phyloP scores from a whole-genome alignment of 2,797 vertebrate species.

The Podargus strigoides region DNA sequence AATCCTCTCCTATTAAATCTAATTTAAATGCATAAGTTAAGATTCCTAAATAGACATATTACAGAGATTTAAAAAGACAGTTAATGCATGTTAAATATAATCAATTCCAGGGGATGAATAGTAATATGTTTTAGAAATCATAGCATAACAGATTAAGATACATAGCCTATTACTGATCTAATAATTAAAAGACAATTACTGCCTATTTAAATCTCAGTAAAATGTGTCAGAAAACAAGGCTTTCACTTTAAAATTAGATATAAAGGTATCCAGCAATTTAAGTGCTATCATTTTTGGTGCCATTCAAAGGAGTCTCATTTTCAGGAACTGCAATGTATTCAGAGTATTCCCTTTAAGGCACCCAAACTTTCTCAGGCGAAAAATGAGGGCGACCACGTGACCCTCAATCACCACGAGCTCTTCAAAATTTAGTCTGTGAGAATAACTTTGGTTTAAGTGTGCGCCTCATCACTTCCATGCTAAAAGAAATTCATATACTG shows the following conservation, averaged over 20 bases:
- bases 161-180: not conserved
- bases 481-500: not conserved
- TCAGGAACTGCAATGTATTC: not conserved
- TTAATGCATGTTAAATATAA: not conserved
- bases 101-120: not conserved
- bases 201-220: not conserved
- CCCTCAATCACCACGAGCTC: not conserved
- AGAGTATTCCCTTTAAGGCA: not conserved
- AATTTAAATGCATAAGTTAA: constrained; percentile 23
- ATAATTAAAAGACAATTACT: constrained; percentile 1
- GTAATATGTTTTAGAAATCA: not conserved
- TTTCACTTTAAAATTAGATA: not conserved
- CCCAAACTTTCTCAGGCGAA: not conserved
- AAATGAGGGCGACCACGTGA: accelerated
- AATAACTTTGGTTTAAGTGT: too few species aligned
- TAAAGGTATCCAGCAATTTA: not conserved
- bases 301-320: not conserved
- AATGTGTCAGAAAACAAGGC: not conserved
- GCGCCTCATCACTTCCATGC: not conserved
- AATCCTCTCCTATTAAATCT: not conserved
- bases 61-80: not conserved
- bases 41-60: not conserved
- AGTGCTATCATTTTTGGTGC: not conserved
- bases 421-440: not conserved
- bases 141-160: not conserved